A percentile compares a stretch with the other conserved stretches of the same genome.
Evolutionary conservation across 2,797 vertebrate species (phyloP).

Genomic region (Eupleurogrammus muticus): DNA sequence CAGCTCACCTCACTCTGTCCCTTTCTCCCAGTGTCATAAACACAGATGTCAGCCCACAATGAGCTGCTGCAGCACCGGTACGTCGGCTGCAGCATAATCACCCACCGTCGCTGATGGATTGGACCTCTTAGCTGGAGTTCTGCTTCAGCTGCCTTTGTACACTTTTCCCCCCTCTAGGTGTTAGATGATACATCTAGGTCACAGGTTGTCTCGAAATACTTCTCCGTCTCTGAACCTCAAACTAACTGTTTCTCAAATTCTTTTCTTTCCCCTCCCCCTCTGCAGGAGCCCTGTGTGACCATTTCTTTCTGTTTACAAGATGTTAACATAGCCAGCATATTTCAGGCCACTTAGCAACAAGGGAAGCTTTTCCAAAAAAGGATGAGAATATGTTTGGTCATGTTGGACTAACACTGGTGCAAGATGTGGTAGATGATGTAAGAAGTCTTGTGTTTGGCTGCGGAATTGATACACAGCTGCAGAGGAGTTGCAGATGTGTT

Average conservation of each 20-base stretch:
- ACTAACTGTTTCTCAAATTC: not conserved
- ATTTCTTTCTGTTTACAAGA: slow-evolving; percentile 57
- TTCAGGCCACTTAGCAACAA: slow-evolving; percentile 44
- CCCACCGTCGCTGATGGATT: slow-evolving; percentile 37
- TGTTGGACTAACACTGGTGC: slow-evolving; percentile 25
- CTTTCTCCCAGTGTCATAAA: slow-evolving; percentile 25
- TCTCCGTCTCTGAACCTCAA: not conserved
- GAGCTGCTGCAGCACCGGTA: slow-evolving; percentile 26
- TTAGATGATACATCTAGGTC: not conserved
- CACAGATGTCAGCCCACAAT: slow-evolving; percentile 7
- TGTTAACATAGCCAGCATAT: slow-evolving; percentile 57
- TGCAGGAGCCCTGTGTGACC: slow-evolving; percentile 11
- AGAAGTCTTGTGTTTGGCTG: slow-evolving; percentile 23
- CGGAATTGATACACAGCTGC: not conserved
- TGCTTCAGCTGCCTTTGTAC: slow-evolving; percentile 26
- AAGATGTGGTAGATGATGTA: slow-evolving; percentile 48
- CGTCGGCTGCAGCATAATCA: slow-evolving; percentile 30
- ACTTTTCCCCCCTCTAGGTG: not conserved
- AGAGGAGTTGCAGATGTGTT: not conserved
- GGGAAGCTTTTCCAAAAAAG: slow-evolving; percentile 63
- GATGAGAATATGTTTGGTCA: slow-evolving; percentile 52
- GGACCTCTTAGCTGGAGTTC: slow-evolving; percentile 31
- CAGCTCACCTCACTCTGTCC: slow-evolving; percentile 8
- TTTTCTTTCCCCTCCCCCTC: too few species aligned
- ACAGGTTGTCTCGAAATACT: slow-evolving; percentile 1